Base-by-base conservation (phyloP, 2,888 invertebrate genomes). In the Ferdinandea cuprea region DNA sequence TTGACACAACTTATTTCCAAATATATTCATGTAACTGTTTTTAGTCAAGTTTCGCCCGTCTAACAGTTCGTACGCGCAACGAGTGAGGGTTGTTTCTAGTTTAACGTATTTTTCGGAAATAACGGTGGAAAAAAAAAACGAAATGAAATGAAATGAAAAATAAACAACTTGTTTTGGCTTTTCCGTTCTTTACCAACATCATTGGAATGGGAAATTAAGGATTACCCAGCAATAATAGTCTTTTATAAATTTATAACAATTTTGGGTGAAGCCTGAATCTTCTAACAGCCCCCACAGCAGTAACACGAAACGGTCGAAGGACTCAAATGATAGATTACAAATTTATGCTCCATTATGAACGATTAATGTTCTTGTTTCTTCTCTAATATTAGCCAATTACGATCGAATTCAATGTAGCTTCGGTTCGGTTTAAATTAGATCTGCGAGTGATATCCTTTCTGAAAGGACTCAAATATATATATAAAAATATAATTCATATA, bases 41-140 rank as follows among this genome's bases (percentile, higher is more conserved):
- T 89, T 88, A 89, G 89, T 89, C 86, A 86, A 86, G 86, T 88
- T 88, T 89, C 86, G 86, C 86, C 87, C 87, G 88, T 81, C 86
- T 86, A 87, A 85, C 86, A 83, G 87, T 86, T 87, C 88, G 88
- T 88, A 89, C 88, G 89, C 88, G 72, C 35, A 58, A 52, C 46
- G 32, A 59, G 42, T 54, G 42, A 46, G 50, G 9, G 15, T 65
- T 50, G 32, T 65, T 58, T 63, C 6, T 63, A 50, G 28, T 72
- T 50, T 48, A 9, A 7, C 30, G 52, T 42, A 3, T 37, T 1
- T 71, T 11, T 71, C 77, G 71, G 35, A 15, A 48, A 54, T 46
- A 48, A 25, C 13, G 32, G n/a, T n/a, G n/a, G n/a, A n/a, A n/a
- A 48, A 30, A 19, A 30, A 19, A 19, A 52, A 25, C 3, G n/a